Conservation (phyloP, 2,888 invertebrate genomes). For the Lingula anatina region DNA sequence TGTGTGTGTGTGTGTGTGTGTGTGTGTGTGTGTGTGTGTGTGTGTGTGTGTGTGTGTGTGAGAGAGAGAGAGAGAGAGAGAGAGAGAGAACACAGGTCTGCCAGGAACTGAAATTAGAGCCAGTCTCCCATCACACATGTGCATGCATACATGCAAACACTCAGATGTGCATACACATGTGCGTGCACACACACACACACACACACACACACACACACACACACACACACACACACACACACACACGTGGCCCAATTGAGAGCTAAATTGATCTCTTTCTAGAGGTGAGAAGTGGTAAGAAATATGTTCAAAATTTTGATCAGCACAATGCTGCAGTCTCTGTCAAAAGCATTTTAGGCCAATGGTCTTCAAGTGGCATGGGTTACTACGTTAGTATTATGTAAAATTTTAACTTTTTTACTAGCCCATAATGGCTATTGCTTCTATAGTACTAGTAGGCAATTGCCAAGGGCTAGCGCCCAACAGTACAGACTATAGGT, state of each 20-base stretch:
- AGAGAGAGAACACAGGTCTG: neutral
- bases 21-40: neutral
- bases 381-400: no score
- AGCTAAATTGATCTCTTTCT: neutral
- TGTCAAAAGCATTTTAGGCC: no score
- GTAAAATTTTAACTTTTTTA: no score
- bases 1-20: slow-evolving; percentile 6
- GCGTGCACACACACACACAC: slow-evolving; percentile 1
- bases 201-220: slow-evolving; percentile 11
- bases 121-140: neutral
- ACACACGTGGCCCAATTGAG: slow-evolving; percentile 1
- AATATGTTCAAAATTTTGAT: no score
- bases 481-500: no score
- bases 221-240: slow-evolving; percentile 6
- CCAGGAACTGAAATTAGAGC: neutral
- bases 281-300: no score
- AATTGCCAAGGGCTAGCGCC: no score
- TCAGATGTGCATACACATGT: slow-evolving; percentile 9
- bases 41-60: neutral
- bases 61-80: neutral
- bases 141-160: slow-evolving; percentile 1
- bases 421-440: no score
- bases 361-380: no score
- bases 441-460: no score
- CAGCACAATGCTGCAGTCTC: no score